These are phyloP conservation scores for Xerus inauris DNA, from an alignment of 2,113 vertebrate species.

Conservation along the genomic window DNA sequence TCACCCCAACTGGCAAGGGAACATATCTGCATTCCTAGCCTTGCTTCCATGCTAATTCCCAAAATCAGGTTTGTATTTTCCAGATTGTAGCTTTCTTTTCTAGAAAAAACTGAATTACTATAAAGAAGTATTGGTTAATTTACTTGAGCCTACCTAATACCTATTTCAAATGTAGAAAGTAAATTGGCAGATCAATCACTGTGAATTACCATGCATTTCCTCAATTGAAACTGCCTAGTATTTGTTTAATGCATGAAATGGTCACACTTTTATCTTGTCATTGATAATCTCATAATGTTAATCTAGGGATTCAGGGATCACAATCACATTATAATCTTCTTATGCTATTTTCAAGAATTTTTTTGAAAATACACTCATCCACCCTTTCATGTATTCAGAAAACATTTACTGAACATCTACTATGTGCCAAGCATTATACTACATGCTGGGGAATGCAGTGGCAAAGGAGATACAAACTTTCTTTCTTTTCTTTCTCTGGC, in stretches of 20 bases:
- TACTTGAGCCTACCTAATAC: not conserved
- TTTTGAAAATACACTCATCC: not conserved
- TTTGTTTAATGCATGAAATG: not conserved
- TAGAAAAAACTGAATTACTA: not conserved
- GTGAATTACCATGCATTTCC: not conserved
- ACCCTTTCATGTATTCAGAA: not conserved
- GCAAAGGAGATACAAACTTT: not conserved
- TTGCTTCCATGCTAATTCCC: not conserved
- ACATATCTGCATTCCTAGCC: not conserved
- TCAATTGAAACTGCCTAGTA: not conserved
- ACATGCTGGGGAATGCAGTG: not conserved
- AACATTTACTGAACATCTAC: not conserved
- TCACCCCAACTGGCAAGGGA: not conserved
- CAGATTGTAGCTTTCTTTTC: not conserved
- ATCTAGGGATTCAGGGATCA: not conserved
- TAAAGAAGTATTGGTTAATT: not conserved
- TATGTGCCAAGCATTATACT: not conserved
- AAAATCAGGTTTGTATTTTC: not conserved
- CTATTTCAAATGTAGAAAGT: slow-evolving; percentile 12
- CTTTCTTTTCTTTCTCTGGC: too few relatives aligned
- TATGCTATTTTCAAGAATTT: not conserved
- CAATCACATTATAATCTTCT: not conserved
- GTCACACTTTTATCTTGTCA: not conserved
- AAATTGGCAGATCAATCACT: not conserved
- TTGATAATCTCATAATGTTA: not conserved